Base-by-base conservation (phyloP, 2,797 vertebrate genomes). In the Salarias fasciatus region DNA sequence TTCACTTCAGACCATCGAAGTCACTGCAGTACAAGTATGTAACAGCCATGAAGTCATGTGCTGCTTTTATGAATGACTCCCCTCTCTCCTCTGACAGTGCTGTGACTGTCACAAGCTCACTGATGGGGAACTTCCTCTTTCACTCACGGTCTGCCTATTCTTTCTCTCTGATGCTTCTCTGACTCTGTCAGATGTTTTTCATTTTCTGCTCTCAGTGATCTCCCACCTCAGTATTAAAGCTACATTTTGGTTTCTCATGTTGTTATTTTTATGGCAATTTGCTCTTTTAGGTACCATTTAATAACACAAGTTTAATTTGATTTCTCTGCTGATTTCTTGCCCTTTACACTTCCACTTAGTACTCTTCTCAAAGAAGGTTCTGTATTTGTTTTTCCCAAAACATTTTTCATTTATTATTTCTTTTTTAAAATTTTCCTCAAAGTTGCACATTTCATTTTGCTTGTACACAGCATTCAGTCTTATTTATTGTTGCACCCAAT, bases 1-100 rank as follows among this genome's bases (percentile, higher is more conserved):
- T 64, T 51, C 41, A 33, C 29, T 61, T 75, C 13, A 76, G 42
- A 75, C 61, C 55, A 30, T 63, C 0, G 52, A 59, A 67, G 72
- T 79, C 54, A 69, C 66, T 57, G 62, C 56, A 66, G 78, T 75
- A 60, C 84, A 83, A 87, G 79, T 70, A 82, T 84, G 81, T 83
- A 76, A 77, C 75, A 74, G 81, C 76, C 75, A 75, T 88, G 80
- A 77, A 86, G 86, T 89, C 86, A 90, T 88, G 90, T 82, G 88
- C 80, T 75, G 57, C 81, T 87, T 91, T 89, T 89, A 83, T 90
- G 88, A 92, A 91, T 88, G 89, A 89, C 85, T 88, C 82, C 40
- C 63, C 77, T 86, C 82, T 82, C 66, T 77, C 57, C 44, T 82
- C 73, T 65, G 57, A 84, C 82, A 81, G 72, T 12, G 65, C 85